Percentiles rank a stretch among this genome's conserved stretches.
phyloP scores from a whole-genome alignment of 2,888 invertebrate species.

The Meiosimyza platycephala region DNA sequence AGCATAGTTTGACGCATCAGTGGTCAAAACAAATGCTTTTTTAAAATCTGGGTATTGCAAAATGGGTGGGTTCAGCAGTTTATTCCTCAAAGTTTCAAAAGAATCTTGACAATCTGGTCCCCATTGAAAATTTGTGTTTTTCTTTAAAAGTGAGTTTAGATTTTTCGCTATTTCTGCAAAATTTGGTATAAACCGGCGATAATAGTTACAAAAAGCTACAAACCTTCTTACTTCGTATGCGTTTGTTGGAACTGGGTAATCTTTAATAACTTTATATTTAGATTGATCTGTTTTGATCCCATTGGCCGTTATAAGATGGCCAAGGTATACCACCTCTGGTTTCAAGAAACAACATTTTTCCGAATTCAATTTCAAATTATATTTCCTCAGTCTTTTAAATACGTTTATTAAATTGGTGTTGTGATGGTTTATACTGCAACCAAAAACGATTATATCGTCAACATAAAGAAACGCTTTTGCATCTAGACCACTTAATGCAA shows the following conservation, averaged over 20 bases:
- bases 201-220: constrained; percentile 31
- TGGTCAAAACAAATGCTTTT: constrained; percentile 48
- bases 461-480: constrained; percentile 44
- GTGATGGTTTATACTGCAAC: not conserved
- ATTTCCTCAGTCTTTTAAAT: no score
- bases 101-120: constrained; percentile 36
- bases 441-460: constrained; percentile 43
- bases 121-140: constrained; percentile 43
- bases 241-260: constrained; percentile 47
- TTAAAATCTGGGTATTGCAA: constrained; percentile 38
- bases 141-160: constrained; percentile 44
- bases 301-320: constrained; percentile 43
- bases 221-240: not conserved
- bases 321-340: constrained; percentile 34
- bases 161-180: no score
- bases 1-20: constrained; percentile 54
- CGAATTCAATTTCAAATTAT: no score
- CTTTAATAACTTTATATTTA: constrained; percentile 44
- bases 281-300: constrained; percentile 45
- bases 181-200: constrained; percentile 42
- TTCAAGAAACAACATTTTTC: no score
- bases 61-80: constrained; percentile 32
- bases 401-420: no score
- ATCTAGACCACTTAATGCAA: constrained; percentile 39
- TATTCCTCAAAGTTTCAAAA: constrained; percentile 33